A percentile compares a stretch with the other conserved stretches of the same genome.
phyloP scores from a whole-genome alignment of 2,888 invertebrate species.

The Psylliodes chrysocephalus region DNA sequence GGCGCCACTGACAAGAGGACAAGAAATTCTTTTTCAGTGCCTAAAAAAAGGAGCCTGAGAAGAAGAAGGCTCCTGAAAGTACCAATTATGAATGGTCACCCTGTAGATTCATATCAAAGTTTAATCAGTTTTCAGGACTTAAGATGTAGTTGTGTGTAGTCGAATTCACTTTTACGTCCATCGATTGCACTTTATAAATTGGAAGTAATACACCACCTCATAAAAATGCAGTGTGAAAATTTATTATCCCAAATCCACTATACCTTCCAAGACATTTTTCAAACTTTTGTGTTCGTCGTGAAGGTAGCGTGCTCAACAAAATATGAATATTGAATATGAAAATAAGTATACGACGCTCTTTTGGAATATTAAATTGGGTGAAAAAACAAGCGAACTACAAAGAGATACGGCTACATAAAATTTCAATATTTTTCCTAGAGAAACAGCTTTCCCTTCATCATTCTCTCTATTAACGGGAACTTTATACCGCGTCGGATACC shows the following conservation, averaged over 20 bases:
- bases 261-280: conserved; percentile 37
- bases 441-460: conserved; percentile 23
- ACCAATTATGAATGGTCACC: too few species aligned
- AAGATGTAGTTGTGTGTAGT: too few species aligned
- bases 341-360: conserved; percentile 31
- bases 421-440: conserved; percentile 28
- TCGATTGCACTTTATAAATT: conserved; percentile 45
- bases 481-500: conserved; percentile 10
- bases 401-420: conserved; percentile 31
- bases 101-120: too few species aligned
- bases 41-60: too few species aligned
- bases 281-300: conserved; percentile 27
- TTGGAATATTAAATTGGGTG: conserved; percentile 34
- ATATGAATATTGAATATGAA: conserved; percentile 36
- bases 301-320: conserved; percentile 22
- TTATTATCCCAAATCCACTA: conserved; percentile 38
- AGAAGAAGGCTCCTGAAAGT: too few species aligned
- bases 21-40: too few species aligned
- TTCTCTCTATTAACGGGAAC: conserved; percentile 13
- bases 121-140: too few species aligned
- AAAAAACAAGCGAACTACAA: conserved; percentile 30
- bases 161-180: conserved; percentile 9
- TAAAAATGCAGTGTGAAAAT: conserved; percentile 44
- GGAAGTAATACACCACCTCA: conserved; percentile 40
- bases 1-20: too few species aligned